These are phyloP conservation scores for Silurus asotus DNA, from an alignment of 2,113 vertebrate genomes.

Conservation along the genomic window DNA sequence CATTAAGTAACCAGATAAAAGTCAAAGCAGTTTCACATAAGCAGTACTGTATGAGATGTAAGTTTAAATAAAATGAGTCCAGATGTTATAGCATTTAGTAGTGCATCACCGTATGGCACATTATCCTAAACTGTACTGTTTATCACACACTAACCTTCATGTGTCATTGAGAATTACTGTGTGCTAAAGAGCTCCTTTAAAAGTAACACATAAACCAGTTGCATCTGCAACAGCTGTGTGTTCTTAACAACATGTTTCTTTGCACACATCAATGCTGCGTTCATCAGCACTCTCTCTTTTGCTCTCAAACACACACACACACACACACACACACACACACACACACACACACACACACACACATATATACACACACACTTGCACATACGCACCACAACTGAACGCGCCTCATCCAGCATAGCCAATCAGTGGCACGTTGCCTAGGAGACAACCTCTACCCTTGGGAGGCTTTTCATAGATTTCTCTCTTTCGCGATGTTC, in stretches of 20 bases:
- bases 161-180: slow-evolving; percentile 30
- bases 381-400: slow-evolving; percentile 61
- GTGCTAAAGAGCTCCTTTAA: slow-evolving; percentile 18
- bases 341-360: slow-evolving; percentile 48
- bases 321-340: slow-evolving; percentile 50
- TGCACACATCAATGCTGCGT: slow-evolving; percentile 58
- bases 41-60: not conserved
- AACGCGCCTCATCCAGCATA: slow-evolving; percentile 59
- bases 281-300: slow-evolving; percentile 62
- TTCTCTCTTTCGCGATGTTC: slow-evolving; percentile 63
- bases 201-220: slow-evolving; percentile 36
- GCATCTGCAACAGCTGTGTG: slow-evolving; percentile 37
- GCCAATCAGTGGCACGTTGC: slow-evolving; percentile 74
- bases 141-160: slow-evolving; percentile 33
- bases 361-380: slow-evolving; percentile 45
- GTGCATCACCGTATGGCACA: not conserved
- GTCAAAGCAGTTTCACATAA: not conserved
- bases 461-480: slow-evolving; percentile 68
- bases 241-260: slow-evolving; percentile 50
- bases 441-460: slow-evolving; percentile 81
- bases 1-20: not conserved
- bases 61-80: not conserved
- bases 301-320: slow-evolving; percentile 2
- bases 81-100: not conserved
- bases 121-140: not conserved